Evolutionary conservation across 2,888 invertebrate species (phyloP), one percentile per base, ranked within the genome.

Genomic region (Scelioninae gen. 2): DNA sequence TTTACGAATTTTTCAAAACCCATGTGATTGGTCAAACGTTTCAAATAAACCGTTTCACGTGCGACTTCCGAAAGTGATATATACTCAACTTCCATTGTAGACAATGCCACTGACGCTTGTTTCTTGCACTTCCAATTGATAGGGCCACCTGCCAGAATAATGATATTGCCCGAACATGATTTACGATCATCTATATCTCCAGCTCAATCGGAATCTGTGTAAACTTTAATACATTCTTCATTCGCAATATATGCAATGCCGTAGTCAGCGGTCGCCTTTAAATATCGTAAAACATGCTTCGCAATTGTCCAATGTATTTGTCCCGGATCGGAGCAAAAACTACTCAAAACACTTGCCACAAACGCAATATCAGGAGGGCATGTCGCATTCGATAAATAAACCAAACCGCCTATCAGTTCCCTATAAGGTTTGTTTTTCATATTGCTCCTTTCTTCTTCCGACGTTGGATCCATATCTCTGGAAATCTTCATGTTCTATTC

Each of bases 341-440:
- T 31, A 41, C 76, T 77, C 15, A 78, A 46, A 10, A 33, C 52
- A 13, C 48, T 74, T 1, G 71, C 76, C 0, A 77, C 75, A 25
- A 74, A 74, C 1, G 74, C 67, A 19, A 78, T 74, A 31, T 78
- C 76, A 0, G 76, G n/a, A n/a, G n/a, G 76, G 4, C 53, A 16
- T 4, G 25, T 22, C 9, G 39, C 53, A 11, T 53, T 53, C 74
- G 76, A 61, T 25, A 79, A 53, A 28, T 78, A 77, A 18, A 78
- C 77, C 11, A 78, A 33, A 0, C 72, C 64, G 0, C 78, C 77
- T 0, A 77, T 16, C 18, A 78, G 35, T 64, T 78, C 76, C 33
- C 75, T 65, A 46, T 77, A 78, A 5, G 78, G 77, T 37, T 35
- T n/a, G 28, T 50, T 45, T 35, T 28, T 31, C 65, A 76, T 75